Evolutionary conservation across 2,888 invertebrate species (phyloP).

Genomic region (Xestia ashworthii): DNA sequence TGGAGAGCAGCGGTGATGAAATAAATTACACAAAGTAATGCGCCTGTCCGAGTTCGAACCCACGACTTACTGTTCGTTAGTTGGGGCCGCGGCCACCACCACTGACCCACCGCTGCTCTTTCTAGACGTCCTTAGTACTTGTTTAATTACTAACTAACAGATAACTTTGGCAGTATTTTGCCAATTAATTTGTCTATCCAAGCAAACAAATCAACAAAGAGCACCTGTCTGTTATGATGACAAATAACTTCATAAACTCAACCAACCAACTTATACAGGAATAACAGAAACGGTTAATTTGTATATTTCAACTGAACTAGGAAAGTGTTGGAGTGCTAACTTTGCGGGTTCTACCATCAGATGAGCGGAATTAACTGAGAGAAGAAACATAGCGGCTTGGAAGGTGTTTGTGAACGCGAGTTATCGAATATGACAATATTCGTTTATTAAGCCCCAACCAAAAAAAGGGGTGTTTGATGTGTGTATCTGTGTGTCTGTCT

Average conservation of each 20-base stretch:
- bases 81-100: too few relatives aligned
- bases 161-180: not conserved
- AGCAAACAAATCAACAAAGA: constrained; percentile 7
- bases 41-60: too few relatives aligned
- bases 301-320: constrained; percentile 43
- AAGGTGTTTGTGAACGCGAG: not conserved
- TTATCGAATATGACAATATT: not conserved
- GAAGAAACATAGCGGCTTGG: constrained; percentile 28
- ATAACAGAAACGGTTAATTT: constrained; percentile 51
- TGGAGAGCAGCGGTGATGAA: too few relatives aligned
- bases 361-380: constrained; percentile 53
- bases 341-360: constrained; percentile 49
- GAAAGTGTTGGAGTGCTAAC: constrained; percentile 46
- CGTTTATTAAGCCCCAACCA: not conserved
- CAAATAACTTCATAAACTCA: constrained; percentile 10
- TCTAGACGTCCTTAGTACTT: not conserved
- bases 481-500: too few relatives aligned
- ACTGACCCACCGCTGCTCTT: not conserved
- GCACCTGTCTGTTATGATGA: not conserved
- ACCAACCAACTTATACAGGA: constrained; percentile 15
- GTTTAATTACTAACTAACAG: not conserved
- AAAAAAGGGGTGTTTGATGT: too few relatives aligned
- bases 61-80: too few relatives aligned
- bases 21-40: too few relatives aligned
- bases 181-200: not conserved